A percentile compares a stretch with the other conserved stretches of the same genome.
Evolutionary conservation across 1,140 invertebrate species (phyloP).

Genomic region (Coelopa frigida): DNA sequence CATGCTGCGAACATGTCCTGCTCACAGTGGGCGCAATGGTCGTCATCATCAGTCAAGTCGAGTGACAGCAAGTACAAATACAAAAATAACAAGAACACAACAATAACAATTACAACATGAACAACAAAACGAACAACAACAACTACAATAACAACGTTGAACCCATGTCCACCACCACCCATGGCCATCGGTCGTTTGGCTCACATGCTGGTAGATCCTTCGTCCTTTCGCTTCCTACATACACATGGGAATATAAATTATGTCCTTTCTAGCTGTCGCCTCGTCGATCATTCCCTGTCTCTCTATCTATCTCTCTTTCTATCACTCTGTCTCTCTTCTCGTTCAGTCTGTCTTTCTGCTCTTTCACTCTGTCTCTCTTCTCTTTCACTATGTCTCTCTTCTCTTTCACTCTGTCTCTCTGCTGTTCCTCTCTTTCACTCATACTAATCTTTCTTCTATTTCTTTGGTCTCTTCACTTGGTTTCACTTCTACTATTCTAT

Average conservation of each 20-base stretch:
- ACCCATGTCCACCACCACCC: background rate
- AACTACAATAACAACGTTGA: background rate
- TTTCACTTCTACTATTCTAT: no score
- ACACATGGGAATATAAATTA: conserved; percentile 16
- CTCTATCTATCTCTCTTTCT: background rate
- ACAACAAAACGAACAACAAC: background rate
- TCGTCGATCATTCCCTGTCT: conserved; percentile 8
- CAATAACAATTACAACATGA: background rate
- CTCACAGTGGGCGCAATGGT: conserved; percentile 11
- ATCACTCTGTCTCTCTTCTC: background rate
- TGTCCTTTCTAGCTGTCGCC: no score
- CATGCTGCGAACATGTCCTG: no score
- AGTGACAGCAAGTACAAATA: conserved; percentile 9
- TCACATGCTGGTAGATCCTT: background rate
- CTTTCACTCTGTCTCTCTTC: background rate
- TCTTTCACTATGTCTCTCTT: background rate
- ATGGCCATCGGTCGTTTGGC: conserved; percentile 1
- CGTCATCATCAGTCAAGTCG: conserved; percentile 15
- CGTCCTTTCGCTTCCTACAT: background rate
- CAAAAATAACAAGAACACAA: background rate
- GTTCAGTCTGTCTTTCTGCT: background rate
- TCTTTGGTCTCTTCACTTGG: no score
- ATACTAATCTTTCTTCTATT: no score
- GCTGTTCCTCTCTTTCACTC: no score
- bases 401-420: no score